These are phyloP conservation scores for Spodoptera picta DNA, from an alignment of 2,888 invertebrate species.

Conservation along the genomic window DNA sequence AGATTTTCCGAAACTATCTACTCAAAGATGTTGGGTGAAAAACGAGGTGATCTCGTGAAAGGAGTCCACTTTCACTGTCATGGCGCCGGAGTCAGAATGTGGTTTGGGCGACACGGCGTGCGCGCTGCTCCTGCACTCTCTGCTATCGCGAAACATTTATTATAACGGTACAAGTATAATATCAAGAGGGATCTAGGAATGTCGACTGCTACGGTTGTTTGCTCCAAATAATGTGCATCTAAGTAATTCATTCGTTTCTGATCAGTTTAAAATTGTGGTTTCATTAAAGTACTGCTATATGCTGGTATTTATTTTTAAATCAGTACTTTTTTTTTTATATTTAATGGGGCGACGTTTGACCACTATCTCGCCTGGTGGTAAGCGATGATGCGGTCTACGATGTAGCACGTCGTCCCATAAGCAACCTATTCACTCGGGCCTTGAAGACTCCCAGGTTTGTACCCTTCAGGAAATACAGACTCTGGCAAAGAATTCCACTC, in stretches of 20 bases:
- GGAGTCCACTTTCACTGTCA: slow-evolving; percentile 59
- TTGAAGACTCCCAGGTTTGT: no score
- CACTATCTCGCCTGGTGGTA: no score
- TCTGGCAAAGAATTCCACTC: no score
- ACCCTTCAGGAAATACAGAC: no score
- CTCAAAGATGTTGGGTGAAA: slow-evolving; percentile 41
- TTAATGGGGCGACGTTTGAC: no score
- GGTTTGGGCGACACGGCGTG: slow-evolving; percentile 52
- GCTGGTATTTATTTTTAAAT: no score
- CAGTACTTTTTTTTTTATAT: no score
- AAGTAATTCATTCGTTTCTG: not conserved
- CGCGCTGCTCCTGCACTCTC: slow-evolving; percentile 57
- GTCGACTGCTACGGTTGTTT: not conserved
- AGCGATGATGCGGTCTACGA: no score
- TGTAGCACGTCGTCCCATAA: no score
- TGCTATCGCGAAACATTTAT: slow-evolving; percentile 34
- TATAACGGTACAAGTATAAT: slow-evolving; percentile 10
- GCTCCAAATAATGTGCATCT: not conserved
- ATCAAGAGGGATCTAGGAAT: slow-evolving; percentile 7
- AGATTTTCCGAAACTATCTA: slow-evolving; percentile 27
- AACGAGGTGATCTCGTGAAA: slow-evolving; percentile 52
- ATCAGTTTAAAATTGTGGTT: no score
- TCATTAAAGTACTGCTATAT: no score
- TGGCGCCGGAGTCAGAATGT: slow-evolving; percentile 56
- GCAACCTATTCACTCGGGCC: no score